phyloP scores from a whole-genome alignment of 2,113 vertebrate genomes.

The Eleginops maclovinus region DNA sequence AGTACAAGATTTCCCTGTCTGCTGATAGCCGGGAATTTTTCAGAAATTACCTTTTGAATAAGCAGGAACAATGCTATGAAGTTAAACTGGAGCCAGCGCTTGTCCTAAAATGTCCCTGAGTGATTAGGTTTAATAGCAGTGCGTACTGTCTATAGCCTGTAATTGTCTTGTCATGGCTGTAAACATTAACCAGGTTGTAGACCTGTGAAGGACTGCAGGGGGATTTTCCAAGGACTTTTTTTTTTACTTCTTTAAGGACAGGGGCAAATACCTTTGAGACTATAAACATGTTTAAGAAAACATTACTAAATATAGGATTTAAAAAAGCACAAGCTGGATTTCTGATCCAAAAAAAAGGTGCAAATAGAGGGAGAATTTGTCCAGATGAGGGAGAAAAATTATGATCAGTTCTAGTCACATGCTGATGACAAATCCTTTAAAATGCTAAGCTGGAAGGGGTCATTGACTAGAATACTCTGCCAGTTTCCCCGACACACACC shows the following conservation, averaged over 20 bases:
- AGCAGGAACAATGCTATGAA: background rate
- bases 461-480: background rate
- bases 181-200: slow-evolving; percentile 41
- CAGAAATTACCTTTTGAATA: slow-evolving; percentile 11
- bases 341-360: background rate
- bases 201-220: slow-evolving; percentile 6
- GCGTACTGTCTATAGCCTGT: background rate
- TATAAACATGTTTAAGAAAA: background rate
- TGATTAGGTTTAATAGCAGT: slow-evolving; percentile 31
- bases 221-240: slow-evolving; percentile 43
- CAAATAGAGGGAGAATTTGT: background rate
- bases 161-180: slow-evolving; percentile 24
- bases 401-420: slow-evolving; percentile 45
- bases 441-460: background rate
- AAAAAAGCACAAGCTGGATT: background rate
- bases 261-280: background rate
- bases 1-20: slow-evolving; percentile 25
- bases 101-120: background rate
- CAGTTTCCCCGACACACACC: background rate
- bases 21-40: background rate
- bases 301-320: background rate
- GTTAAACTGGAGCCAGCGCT: background rate
- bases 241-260: background rate
- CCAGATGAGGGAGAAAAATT: background rate
- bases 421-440: background rate